Evolutionary conservation across 2,797 vertebrate species (phyloP).

Genomic region (Heteromormyrus szaboi): DNA sequence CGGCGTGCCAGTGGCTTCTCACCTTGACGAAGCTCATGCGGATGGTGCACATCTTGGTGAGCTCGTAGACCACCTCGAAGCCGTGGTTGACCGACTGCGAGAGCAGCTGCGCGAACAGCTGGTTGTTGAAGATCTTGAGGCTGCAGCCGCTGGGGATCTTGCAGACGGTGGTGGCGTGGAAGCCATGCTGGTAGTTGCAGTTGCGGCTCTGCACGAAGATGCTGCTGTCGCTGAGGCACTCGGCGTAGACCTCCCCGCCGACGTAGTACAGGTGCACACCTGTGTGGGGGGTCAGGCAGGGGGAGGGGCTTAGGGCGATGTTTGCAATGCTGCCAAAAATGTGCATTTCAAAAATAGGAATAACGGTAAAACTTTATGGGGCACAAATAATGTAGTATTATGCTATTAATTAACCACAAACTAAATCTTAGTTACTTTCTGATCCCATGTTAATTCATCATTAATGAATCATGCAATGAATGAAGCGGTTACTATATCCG

Average conservation of each 20-base stretch:
- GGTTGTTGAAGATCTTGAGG: conserved; percentile 98
- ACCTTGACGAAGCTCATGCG: conserved; percentile 99
- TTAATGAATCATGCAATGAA: not conserved
- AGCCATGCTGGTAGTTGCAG: conserved; percentile 97
- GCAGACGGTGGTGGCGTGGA: conserved; percentile 92
- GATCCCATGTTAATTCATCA: not conserved
- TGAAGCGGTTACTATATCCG: not conserved
- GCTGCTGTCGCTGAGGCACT: conserved; percentile 97
- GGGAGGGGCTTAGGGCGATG: not conserved
- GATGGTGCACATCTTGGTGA: conserved; percentile 98
- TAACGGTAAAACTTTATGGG: not conserved
- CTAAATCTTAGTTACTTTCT: not conserved
- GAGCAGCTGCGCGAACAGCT: conserved; percentile 92
- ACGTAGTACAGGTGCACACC: conserved; percentile 94
- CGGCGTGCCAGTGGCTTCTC: conserved; percentile 15
- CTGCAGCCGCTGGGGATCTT: conserved; percentile 98
- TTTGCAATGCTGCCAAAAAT: not conserved
- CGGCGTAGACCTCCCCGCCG: conserved; percentile 91
- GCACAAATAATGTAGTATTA: not conserved
- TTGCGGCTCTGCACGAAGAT: conserved; percentile 98
- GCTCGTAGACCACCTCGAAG: conserved; percentile 94
- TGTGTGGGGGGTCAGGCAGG: conserved; percentile 35
- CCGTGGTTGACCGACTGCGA: conserved; percentile 95
- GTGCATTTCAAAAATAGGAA: not conserved
- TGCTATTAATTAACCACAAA: not conserved